Base-by-base conservation (phyloP, 2,797 vertebrate genomes). In the Acrossocheilus fasciatus region DNA sequence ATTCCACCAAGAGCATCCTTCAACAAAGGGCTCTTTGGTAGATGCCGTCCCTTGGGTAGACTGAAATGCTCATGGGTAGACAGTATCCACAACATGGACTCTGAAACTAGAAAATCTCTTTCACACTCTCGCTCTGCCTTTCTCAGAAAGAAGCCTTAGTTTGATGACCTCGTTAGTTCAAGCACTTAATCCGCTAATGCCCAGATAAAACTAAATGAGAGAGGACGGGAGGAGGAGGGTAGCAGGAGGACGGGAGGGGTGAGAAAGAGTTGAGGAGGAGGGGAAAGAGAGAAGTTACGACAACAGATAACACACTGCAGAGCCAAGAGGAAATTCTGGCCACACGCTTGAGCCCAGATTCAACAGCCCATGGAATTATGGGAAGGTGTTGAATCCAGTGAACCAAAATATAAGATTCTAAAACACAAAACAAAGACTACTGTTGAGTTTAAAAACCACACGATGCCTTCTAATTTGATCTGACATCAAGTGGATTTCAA, bases 171-270 rank as follows among this genome's bases (percentile, higher is more conserved):
- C 94, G 93, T 95, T 95, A 95, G 94, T 93, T 94, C 92, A 93
- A 95, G 94, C 94, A 93, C 92, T 93, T 95, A 94, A 95, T 95
- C 95, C 95, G 94, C 93, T 96, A 96, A 96, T 95, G 94, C 94
- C 89, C 90, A 91, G 94, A 94, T 95, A 95, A 96, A 95, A 95
- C 94, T 95, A 95, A 94, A 94, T 77, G 92, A 93, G 92, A 72
- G 57, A 64, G 77, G 77, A 79, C 8, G 20, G 68, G 82, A 34
- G 23, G 62, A 72, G 43, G 70, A 70, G 34, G 79, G 81, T 23
- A 54, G 75, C 52, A 30, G n/a, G 39, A 57, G 50, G 26, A 57
- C 45, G 76, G 23, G 23, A 43, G n/a, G 76, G 82, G 72, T 70
- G 82, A 36, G 70, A 50, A 57, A 50, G 43, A 80, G 68, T 34